phyloP scores from a whole-genome alignment of 2,888 invertebrate genomes.

The Stenodema calcarata region DNA sequence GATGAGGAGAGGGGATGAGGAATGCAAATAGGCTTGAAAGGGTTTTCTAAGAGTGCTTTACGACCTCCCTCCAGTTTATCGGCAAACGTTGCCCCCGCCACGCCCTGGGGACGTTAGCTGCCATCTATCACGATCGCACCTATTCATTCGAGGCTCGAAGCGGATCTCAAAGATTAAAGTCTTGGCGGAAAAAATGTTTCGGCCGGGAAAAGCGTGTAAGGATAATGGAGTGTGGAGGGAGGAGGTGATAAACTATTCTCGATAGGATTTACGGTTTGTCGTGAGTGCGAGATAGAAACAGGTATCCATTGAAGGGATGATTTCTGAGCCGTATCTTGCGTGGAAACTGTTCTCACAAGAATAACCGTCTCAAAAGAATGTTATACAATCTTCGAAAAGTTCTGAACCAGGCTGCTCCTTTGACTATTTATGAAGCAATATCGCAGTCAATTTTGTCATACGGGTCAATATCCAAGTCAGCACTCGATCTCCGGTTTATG shows the following conservation, averaged over 20 bases:
- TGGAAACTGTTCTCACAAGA: too few relatives aligned
- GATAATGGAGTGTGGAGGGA: neutral
- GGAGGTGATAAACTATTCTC: neutral
- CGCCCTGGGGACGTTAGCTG: neutral
- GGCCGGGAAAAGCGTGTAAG: neutral
- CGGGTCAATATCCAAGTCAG: too few relatives aligned
- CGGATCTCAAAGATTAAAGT: slow-evolving; percentile 2
- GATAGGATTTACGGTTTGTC: neutral
- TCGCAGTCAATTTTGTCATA: too few relatives aligned
- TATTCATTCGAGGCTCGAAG: neutral
- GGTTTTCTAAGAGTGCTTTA: neutral
- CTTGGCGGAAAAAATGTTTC: neutral
- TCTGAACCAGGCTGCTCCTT: too few relatives aligned
- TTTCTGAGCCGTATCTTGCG: too few relatives aligned
- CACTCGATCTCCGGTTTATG: too few relatives aligned
- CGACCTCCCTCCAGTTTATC: neutral
- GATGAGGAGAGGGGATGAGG: neutral
- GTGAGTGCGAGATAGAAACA: neutral
- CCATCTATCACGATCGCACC: slow-evolving; percentile 30
- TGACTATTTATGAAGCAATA: too few relatives aligned
- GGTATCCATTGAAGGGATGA: neutral
- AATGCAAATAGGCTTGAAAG: neutral
- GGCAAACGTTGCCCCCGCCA: neutral
- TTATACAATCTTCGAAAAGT: too few relatives aligned
- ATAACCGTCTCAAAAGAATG: too few relatives aligned